These are phyloP conservation scores for Stegodyphus dumicola DNA, from an alignment of 1,140 invertebrate species.

Conservation along the genomic window DNA sequence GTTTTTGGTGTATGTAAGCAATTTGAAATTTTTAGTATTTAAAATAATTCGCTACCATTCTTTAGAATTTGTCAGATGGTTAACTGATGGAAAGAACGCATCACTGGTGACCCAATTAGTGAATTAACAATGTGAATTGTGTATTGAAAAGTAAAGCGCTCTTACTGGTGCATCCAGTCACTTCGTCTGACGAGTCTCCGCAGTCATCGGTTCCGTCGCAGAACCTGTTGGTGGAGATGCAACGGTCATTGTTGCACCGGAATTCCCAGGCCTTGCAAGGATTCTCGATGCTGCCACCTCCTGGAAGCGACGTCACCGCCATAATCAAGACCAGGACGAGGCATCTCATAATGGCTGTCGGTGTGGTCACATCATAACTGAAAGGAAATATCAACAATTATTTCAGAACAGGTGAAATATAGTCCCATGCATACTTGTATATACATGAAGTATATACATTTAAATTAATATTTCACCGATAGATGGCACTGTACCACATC, in stretches of 20 bases:
- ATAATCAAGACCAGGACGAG: conserved; percentile 11
- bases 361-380: conserved; percentile 24
- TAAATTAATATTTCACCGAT: too few species aligned
- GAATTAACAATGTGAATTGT: too few species aligned
- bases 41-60: too few species aligned
- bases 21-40: too few species aligned
- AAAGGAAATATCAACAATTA: not conserved
- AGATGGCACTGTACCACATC: too few species aligned
- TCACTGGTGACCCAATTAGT: not conserved
- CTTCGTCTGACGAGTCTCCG: conserved; percentile 62
- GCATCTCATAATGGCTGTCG: conserved; percentile 24
- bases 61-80: too few species aligned
- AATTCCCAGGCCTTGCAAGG: conserved; percentile 72
- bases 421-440: not conserved
- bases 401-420: not conserved
- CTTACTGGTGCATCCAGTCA: conserved; percentile 60
- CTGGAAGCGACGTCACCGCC: not conserved
- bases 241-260: conserved; percentile 81
- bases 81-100: not conserved
- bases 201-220: conserved; percentile 80
- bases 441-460: not conserved
- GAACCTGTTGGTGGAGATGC: conserved; percentile 82
- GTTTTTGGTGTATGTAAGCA: too few species aligned
- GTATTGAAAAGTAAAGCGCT: not conserved
- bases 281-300: not conserved